A percentile compares a stretch with the other conserved stretches of the same genome.
Evolutionary conservation across 2,113 vertebrate species (phyloP).

Genomic region (Caranx melampygus): DNA sequence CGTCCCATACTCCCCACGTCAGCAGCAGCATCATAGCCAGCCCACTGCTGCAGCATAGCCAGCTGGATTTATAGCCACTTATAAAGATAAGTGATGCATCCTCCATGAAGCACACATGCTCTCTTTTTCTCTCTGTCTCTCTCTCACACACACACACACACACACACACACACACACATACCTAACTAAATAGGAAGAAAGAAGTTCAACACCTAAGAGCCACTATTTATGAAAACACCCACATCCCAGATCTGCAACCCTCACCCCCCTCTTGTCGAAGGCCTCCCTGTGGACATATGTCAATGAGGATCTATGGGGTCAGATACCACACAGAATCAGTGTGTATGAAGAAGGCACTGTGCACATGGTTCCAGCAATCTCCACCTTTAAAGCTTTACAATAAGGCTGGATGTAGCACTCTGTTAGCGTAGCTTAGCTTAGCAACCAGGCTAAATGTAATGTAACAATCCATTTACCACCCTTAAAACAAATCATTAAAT

Average conservation of each 20-base stretch:
- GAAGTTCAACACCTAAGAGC: neutral
- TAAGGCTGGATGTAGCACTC: neutral
- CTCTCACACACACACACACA: conserved; percentile 15
- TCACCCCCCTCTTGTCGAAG: neutral
- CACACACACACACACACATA: conserved; percentile 8
- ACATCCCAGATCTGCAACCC: neutral
- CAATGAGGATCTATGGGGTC: no score
- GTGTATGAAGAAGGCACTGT: no score
- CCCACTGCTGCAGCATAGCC: conserved; percentile 37
- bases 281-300: neutral
- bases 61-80: conserved; percentile 74
- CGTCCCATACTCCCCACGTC: neutral
- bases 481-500: neutral
- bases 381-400: neutral
- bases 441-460: neutral
- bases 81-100: conserved; percentile 73
- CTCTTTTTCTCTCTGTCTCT: no score
- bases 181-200: neutral
- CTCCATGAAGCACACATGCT: conserved; percentile 39
- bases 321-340: no score
- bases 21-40: conserved; percentile 21
- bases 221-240: conserved; percentile 5
- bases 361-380: no score
- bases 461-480: neutral
- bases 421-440: neutral